Conservation (phyloP, 2,113 vertebrate species). For the Dipodomys ordii region DNA sequence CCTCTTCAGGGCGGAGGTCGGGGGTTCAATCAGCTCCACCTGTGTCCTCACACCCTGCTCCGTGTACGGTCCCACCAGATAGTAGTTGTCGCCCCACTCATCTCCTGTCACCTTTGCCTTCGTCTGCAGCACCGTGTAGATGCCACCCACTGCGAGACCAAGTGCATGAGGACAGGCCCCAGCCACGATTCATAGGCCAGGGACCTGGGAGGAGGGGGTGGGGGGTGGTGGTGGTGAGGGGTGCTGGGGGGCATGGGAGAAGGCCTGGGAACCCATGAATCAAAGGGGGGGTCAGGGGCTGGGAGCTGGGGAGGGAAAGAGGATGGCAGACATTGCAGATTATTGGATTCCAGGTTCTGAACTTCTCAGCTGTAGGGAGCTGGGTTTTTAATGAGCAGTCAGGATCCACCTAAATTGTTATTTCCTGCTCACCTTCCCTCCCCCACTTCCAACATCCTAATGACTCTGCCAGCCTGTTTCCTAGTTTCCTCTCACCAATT, state of each 20-base stretch:
- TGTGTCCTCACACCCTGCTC: conserved; percentile 95
- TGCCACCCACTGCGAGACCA: conserved; percentile 91
- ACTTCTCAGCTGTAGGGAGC: not conserved
- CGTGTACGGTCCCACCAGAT: conserved; percentile 94
- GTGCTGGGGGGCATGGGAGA: not conserved
- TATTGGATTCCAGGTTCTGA: not conserved
- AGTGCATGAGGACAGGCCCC: conserved; percentile 46
- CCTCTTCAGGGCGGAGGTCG: conserved; percentile 88
- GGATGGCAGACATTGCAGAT: not conserved
- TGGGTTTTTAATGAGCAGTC: not conserved
- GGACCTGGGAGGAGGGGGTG: not conserved
- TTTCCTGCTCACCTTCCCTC: not conserved
- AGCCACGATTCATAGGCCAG: not conserved
- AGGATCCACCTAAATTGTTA: not conserved
- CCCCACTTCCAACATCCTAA: not conserved
- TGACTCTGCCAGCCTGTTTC: not conserved
- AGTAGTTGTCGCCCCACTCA: conserved; percentile 97
- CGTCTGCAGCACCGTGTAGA: conserved; percentile 97
- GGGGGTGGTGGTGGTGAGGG: no score
- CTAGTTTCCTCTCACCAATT: not conserved
- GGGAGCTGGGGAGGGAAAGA: not conserved
- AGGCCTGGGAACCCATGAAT: not conserved
- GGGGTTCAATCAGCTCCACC: conserved; percentile 95
- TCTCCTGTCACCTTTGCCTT: conserved; percentile 95
- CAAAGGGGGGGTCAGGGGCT: not conserved